Evolutionary conservation across 2,113 vertebrate species (phyloP).

Genomic region (Rhynchomys soricoides): DNA sequence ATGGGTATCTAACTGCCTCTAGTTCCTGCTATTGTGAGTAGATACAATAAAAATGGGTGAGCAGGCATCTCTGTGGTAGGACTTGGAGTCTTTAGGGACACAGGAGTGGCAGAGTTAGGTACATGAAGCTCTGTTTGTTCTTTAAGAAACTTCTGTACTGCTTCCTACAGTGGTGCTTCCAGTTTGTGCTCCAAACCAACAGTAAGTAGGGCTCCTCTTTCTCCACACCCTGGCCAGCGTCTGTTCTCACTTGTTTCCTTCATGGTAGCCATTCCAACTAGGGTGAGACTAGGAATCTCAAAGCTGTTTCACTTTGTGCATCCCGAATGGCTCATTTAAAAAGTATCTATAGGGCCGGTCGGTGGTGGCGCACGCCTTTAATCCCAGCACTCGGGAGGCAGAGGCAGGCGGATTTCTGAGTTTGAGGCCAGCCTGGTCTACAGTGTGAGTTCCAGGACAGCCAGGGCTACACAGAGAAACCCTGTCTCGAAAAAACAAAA

Average conservation of each 20-base stretch:
- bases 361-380: too few relatives aligned
- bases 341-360: neutral
- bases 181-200: neutral
- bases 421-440: too few relatives aligned
- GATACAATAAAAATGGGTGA: neutral
- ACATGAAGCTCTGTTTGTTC: neutral
- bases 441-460: too few relatives aligned
- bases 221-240: neutral
- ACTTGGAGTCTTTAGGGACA: neutral
- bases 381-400: too few relatives aligned
- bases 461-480: too few relatives aligned
- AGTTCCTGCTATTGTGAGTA: neutral
- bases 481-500: too few relatives aligned
- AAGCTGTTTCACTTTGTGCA: neutral
- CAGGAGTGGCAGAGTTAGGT: neutral
- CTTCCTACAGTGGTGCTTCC: neutral
- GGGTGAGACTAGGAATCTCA: neutral
- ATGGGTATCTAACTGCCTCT: neutral
- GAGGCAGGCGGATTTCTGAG: too few relatives aligned
- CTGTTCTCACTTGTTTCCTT: neutral
- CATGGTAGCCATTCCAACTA: neutral
- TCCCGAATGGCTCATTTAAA: neutral
- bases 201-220: neutral
- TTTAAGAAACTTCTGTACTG: neutral
- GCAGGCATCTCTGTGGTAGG: neutral